Base-by-base conservation (phyloP, 2,797 vertebrate genomes). In the Falco naumanni region DNA sequence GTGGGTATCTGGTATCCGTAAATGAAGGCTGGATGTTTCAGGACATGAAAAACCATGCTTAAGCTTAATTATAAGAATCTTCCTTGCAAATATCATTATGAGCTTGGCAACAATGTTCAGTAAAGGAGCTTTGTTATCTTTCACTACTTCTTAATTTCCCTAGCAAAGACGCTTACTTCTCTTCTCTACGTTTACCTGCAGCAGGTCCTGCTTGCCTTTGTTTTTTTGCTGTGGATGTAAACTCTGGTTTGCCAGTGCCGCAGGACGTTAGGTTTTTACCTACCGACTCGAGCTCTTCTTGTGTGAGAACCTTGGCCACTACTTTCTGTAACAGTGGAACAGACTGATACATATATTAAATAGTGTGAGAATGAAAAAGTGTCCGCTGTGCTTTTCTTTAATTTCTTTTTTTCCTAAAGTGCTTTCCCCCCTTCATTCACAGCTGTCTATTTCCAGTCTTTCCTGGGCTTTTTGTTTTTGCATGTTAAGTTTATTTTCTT, bases 401-500 rank as follows among this genome's bases (percentile, higher is more conserved):
- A 17, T 74, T 90, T 70, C 22, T 60, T 24, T 63, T 20, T n/a
- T 81, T 45, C 21, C 18, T 85, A 0, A 70, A 87, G 29, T 82
- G 13, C 33, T 93, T 79, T 33, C 2, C 13, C 7, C 43, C 13
- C 16, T 75, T 77, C 6, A 0, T 72, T 92, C 57, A 15, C 47
- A 87, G 33, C 39, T 34, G 15, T 77, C 61, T 87, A 26, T 90
- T 78, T 87, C 75, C 68, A 91, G 79, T 75, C 47, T 16, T 85
- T 81, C 45, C 75, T 69, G 68, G 21, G 68, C 37, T 75, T 80
- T 83, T 69, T 71, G 24, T 0, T 61, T 88, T 91, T 78, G 60
- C 26, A 1, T 84, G 84, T 87, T 47, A n/a, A 54, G 54, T 89
- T 93, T 93, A 68, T 95, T 96, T 92, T 89, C 50, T 47, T 89